phyloP scores from a whole-genome alignment of 2,888 invertebrate species.

The Eurytoma adleriae region DNA sequence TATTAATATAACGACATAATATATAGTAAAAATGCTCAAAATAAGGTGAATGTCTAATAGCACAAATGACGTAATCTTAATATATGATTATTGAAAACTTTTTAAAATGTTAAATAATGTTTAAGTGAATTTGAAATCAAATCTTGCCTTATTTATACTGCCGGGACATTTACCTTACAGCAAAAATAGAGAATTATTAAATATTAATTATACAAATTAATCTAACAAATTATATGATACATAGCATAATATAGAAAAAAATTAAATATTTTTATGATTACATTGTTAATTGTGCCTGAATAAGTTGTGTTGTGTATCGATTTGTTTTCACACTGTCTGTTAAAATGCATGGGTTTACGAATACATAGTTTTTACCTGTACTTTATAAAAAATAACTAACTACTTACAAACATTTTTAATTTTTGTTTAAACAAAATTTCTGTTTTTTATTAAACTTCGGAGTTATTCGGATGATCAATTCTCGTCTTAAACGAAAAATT shows the following conservation, averaged over 20 bases:
- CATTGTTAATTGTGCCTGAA: constrained; percentile 45
- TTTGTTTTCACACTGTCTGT: constrained; percentile 10
- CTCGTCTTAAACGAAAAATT: not conserved
- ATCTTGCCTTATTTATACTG: constrained; percentile 29
- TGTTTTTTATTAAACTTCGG: too few relatives aligned
- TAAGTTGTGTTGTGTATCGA: constrained; percentile 48
- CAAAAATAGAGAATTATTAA: constrained; percentile 27
- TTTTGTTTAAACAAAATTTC: not conserved
- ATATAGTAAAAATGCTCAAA: constrained; percentile 38
- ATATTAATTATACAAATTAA: constrained; percentile 23
- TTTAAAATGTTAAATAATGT: not conserved
- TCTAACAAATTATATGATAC: constrained; percentile 30
- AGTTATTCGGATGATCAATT: too few relatives aligned
- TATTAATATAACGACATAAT: constrained; percentile 35
- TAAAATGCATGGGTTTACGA: constrained; percentile 15
- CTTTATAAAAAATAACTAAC: constrained; percentile 3
- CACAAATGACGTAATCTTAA: too few relatives aligned
- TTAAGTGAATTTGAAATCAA: constrained; percentile 1
- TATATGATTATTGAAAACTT: too few relatives aligned
- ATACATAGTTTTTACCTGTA: not conserved
- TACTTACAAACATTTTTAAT: constrained; percentile 1
- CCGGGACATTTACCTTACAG: constrained; percentile 45
- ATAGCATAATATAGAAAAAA: constrained; percentile 32
- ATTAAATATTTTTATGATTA: constrained; percentile 37
- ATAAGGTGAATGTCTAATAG: constrained; percentile 59